Base-by-base conservation (phyloP, 2,888 invertebrate genomes). In the Octonoba sinensis region DNA sequence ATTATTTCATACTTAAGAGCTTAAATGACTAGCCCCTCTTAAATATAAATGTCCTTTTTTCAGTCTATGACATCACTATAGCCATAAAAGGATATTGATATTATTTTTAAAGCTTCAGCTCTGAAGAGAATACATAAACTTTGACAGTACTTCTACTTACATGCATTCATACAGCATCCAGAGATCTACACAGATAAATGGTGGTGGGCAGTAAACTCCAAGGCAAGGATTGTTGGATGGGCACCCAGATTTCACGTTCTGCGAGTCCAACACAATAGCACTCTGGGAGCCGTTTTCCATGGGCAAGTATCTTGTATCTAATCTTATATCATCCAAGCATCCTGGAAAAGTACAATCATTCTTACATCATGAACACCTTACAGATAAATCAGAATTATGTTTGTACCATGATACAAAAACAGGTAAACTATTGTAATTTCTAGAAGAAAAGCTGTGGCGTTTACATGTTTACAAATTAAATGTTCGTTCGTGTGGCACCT, bases 211-310 rank as follows among this genome's bases (percentile, higher is more conserved):
- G 87, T 95, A 95, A 51, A 97, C 95, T 89, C 96, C 95, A 85
- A 94, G 94, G 88, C 97, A 97, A 1, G 97, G 96, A 87, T 96
- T 95, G 87, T 97, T 95, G 2, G 96, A 96, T 15, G 95, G 94
- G 88, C 99, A 99, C 88, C 95, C 94, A 85, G 94, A 93, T 87
- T 95, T 95, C 74, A 97, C 91, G 88, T 97, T 96, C 85, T 95
- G 91, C 16, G 95, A 95, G 93, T 96, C 96, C 11, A 96, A 95
- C 0, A 96, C 95, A 88, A 69, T 73, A 16, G 84, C 82, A 77
- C 54, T 78, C 47, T 81, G 85, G 46, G 83, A 73, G 18, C 83
- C 71, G 67, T 85, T 82, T 67, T 84, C 85, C 87, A 90, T 87
- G 0, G 90, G 89, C 60, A 90, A 87, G 86, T 88, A 88, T 46